Evolutionary conservation across 2,888 invertebrate genomes (phyloP), one percentile per base, ranked within the genome.

Genomic region (Ichneumon xanthorius): DNA sequence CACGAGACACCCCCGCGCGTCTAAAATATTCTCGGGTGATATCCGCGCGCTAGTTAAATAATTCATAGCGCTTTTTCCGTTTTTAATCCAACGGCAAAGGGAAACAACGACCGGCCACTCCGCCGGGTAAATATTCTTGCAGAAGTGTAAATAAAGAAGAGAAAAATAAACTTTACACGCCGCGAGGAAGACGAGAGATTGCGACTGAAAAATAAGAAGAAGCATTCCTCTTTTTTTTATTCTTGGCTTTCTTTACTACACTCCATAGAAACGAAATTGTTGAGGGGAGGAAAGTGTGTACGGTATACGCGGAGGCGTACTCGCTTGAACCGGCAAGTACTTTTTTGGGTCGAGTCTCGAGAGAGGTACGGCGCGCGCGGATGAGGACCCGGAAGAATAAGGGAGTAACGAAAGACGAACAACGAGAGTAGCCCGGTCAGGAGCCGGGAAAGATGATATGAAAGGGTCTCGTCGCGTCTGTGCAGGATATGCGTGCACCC

Each of bases 211-310:
- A 63, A 63, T 14, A 63, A 33, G n/a, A 33, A 5, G 53, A 55
- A 55, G 14, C 22, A 63, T 14, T 63, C 6, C 5, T 45, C 22
- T 19, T 53, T 70, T 26, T 50, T 71, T 65, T 65, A 50, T 55
- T 67, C 50, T 67, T 55, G 11, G 2, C 14, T 63, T 76, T 80
- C 77, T 77, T 84, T 77, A 77, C 80, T 81, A 72, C 63, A 50
- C 80, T 78, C 80, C 80, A 78, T 84, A 81, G 84, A 84, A 79
- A 70, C 53, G 63, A 75, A 80, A 83, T 86, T 86, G 85, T 80
- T 83, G 85, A 86, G 85, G 70, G 63, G 61, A 37, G 5, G 9
- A 77, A 73, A 84, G 30, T 82, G 30, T 77, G 61, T 73, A 75
- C 68, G 61, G 67, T 75, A 63, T 76, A 85, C 63, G 73, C 61